Percentiles rank a stretch among this genome's conserved stretches.
Conservation (phyloP, 2,797 vertebrate species). For the Leptodactylus fallax region DNA sequence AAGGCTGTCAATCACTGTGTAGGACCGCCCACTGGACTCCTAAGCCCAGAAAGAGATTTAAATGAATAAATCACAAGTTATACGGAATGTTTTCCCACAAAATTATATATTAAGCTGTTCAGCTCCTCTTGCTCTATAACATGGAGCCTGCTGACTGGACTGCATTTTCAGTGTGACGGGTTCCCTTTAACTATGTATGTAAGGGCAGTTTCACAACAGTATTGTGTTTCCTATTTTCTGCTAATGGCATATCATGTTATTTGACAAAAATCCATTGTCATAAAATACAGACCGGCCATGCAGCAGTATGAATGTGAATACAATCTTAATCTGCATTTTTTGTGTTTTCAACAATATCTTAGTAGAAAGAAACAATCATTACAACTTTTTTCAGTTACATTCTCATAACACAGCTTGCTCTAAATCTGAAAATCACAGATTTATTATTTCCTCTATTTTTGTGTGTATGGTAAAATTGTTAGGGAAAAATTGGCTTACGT, state of each 20-base stretch:
- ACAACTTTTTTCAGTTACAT: background rate
- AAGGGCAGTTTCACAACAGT: background rate
- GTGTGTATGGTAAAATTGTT: conserved; percentile 87
- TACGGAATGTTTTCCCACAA: too few species aligned
- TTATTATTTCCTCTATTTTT: conserved; percentile 77
- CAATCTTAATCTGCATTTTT: background rate
- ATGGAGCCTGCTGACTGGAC: too few species aligned
- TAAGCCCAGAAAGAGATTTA: too few species aligned
- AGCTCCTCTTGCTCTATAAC: too few species aligned
- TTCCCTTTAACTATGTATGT: background rate
- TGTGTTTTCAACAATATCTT: background rate
- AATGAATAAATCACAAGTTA: too few species aligned
- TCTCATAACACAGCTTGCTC: background rate
- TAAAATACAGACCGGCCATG: background rate
- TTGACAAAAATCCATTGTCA: background rate
- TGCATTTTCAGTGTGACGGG: too few species aligned
- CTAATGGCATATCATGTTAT: background rate
- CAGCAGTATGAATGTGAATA: background rate
- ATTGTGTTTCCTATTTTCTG: background rate
- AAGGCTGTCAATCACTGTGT: too few species aligned
- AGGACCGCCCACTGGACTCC: too few species aligned
- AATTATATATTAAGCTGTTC: too few species aligned
- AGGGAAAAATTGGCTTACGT: conserved; percentile 82
- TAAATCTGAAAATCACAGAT: conserved; percentile 43
- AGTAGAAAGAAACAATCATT: background rate